Evolutionary conservation across 2,888 invertebrate genomes (phyloP), one percentile per base, ranked within the genome.

Genomic region (Glyphotaelius pellucidus): DNA sequence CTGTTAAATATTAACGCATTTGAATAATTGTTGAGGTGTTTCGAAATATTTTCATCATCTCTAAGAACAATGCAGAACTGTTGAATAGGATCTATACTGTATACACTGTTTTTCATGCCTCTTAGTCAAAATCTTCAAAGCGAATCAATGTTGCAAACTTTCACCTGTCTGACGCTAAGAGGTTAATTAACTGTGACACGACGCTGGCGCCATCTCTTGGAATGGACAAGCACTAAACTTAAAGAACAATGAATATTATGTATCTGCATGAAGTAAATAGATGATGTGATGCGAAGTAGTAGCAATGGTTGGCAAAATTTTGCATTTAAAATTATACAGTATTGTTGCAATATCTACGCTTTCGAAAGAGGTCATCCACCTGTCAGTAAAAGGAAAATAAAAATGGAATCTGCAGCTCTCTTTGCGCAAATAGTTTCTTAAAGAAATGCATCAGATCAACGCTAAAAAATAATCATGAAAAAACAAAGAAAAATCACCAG

Each of bases 161-260:
- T 32, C 32, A 83, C 31, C 31, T 87, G 87, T 87, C 67, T 52
- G 52, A 87, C 67, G 4, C 14, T 87, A 52, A 47, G 30, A 67
- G 52, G 15, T 87, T 87, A 87, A 87, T 87, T 31, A 47, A 31
- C 30, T 19, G 19, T 47, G 32, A 52, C 52, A 11, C 86, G 25
- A 14, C 52, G 52, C 42, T 42, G 85, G 86, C 47, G 87, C 87
- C 30, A 87, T 87, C 87, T 32, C n/a, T 52, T 47, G 87, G 25
- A 25, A 31, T 35, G 83, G 25, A 15, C 19, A 83, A 83, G 4
- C 67, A 67, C 67, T n/a, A 67, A 67, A 67, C 25, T 67, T n/a
- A 25, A 9, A 25, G 25, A 67, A 67, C 25, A 67, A 67, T n/a
- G n/a, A 67, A 25, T 19, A 52, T 52, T 67, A n/a, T 67, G n/a